A percentile compares a stretch with the other conserved stretches of the same genome.
Evolutionary conservation across 2,888 invertebrate genomes (phyloP).

Genomic region (Zaprionus lineosus): DNA sequence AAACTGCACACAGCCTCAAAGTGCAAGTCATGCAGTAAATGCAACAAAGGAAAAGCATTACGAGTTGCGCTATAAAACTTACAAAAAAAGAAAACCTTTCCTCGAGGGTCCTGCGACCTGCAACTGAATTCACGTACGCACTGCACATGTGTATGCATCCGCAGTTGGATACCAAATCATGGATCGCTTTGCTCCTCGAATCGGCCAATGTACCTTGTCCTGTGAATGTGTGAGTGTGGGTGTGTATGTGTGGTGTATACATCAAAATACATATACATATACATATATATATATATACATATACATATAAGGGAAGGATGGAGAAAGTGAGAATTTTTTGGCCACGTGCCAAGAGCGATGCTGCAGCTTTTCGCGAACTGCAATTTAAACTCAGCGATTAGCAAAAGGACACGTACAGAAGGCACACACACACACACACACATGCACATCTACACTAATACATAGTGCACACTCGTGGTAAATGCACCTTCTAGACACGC

Average conservation of each 20-base stretch:
- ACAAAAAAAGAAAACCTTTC: slow-evolving; percentile 9
- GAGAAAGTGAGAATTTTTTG: no score
- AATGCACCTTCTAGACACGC: slow-evolving; percentile 2
- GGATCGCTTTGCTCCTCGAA: no score
- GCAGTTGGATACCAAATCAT: slow-evolving; percentile 28
- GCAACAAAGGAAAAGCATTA: slow-evolving; percentile 1
- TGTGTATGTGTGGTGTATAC: no score
- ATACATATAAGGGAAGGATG: no score
- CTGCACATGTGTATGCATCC: slow-evolving; percentile 10
- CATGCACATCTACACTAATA: background rate
- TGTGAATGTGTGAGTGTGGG: no score
- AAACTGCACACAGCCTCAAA: background rate
- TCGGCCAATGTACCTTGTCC: no score
- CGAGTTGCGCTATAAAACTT: slow-evolving; percentile 5
- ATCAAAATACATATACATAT: no score
- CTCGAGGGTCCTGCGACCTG: slow-evolving; percentile 2
- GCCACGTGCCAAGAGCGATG: slow-evolving; percentile 54
- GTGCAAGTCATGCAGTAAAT: slow-evolving; percentile 8
- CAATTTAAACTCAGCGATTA: slow-evolving; percentile 68
- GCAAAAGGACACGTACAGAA: slow-evolving; percentile 71
- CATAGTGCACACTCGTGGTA: background rate
- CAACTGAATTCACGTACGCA: slow-evolving; percentile 31
- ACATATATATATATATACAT: no score
- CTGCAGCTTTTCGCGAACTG: slow-evolving; percentile 47
- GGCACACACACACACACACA: slow-evolving; percentile 13